These are phyloP conservation scores for Recurvirostra avosetta DNA, from an alignment of 2,113 vertebrate genomes.

Conservation along the genomic window DNA sequence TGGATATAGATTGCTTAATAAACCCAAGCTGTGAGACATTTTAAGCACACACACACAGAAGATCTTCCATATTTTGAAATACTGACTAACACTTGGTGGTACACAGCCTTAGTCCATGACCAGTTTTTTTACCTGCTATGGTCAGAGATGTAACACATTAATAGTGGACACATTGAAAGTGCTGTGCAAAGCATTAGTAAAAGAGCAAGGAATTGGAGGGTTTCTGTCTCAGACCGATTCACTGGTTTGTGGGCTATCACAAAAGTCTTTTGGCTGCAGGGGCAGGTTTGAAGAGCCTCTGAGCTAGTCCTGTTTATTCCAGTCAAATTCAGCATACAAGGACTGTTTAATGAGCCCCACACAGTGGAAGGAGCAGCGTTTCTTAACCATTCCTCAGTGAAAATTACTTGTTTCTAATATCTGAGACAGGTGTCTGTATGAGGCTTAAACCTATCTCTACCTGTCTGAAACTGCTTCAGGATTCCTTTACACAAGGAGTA, in stretches of 20 bases:
- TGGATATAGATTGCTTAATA: neutral
- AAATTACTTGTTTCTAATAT: neutral
- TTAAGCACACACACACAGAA: neutral
- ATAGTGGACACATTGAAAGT: fast-evolving
- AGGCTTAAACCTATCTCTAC: neutral
- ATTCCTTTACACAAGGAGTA: neutral
- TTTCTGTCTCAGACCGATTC: neutral
- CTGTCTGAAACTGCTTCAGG: neutral
- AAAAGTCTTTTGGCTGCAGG: neutral
- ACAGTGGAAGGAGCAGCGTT: neutral
- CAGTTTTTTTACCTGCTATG: neutral
- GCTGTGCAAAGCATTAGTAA: neutral
- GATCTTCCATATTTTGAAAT: neutral
- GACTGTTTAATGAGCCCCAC: neutral
- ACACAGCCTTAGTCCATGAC: neutral
- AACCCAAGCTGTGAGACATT: neutral
- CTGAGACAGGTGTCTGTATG: neutral
- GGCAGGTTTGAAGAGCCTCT: neutral
- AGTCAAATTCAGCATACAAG: neutral
- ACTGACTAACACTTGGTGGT: neutral
- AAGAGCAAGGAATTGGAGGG: neutral
- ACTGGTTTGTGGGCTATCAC: neutral
- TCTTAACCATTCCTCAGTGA: neutral
- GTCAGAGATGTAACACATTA: neutral
- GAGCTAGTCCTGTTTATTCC: neutral